These are phyloP conservation scores for Danio rerio DNA, from an alignment of 2,113 vertebrate genomes.

Conservation along the genomic window GRCz12tu NC_133184.1:29422001-29422500, in stretches of 20 bases:
- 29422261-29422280: neutral
- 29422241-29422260: neutral
- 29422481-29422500: too few relatives aligned
- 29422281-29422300: neutral
- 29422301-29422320: neutral
- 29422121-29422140: constrained; percentile 91
- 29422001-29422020: constrained; percentile 93
- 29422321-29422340: neutral
- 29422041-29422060: constrained; percentile 84
- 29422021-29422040: constrained; percentile 83
- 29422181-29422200: neutral
- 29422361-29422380: neutral
- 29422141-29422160: constrained; percentile 85
- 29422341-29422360: neutral
- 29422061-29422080: constrained; percentile 90
- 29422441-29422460: too few relatives aligned
- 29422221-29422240: neutral
- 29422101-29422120: constrained; percentile 82
- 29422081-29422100: constrained; percentile 87
- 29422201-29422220: neutral
- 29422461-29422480: too few relatives aligned
- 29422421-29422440: constrained; percentile 31
- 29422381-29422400: neutral
- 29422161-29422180: constrained; percentile 77
- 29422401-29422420: constrained; percentile 25